Evolutionary conservation across 1,140 invertebrate species (phyloP), one percentile per base, ranked within the genome.

Genomic region (Drosophila leontia): DNA sequence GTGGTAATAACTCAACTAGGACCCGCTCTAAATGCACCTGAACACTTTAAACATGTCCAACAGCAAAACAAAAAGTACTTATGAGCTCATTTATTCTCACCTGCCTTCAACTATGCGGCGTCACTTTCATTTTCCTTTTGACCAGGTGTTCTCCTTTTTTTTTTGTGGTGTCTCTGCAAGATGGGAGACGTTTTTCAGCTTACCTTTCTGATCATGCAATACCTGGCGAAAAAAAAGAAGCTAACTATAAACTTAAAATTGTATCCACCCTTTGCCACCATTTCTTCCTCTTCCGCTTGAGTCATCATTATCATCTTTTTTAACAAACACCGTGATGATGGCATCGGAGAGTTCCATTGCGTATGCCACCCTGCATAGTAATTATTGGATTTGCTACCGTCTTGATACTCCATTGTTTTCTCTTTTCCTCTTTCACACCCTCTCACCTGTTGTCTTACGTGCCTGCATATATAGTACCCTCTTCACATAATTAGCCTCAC

Each of bases 401-500:
- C 47, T 48, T 71, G 64, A 62, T 79, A 57, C 35, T 48, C 72
- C 74, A 71, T 79, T 71, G 79, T 78, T 69, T 71, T 84, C 75
- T 69, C 64, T 69, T 55, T 65, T 32, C 59, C 32, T 17, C 42
- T 26, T 44, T 67, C 26, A 35, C 47, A 74, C 42, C 48, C 56
- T 51, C 56, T 68, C 53, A 62, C 55, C 53, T 37, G 34, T 44
- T 32, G 11, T 17, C 39, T 48, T 44, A 42, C 37, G 29, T 23
- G 11, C 2, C 1, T n/a, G 15, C 48, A 32, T 44, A 44, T 8
- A 17, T n/a, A 50, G 48, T 56, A 56, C 48, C 26, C 63, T 69
- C 55, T 48, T 50, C 74, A 84, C 74, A 80, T 87, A 87, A 87
- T 87, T 90, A 87, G 81, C 86, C 60, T 45, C 71, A 80, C 76